phyloP scores from a whole-genome alignment of 2,113 vertebrate species.

The Motacilla tschutschensis region DNA sequence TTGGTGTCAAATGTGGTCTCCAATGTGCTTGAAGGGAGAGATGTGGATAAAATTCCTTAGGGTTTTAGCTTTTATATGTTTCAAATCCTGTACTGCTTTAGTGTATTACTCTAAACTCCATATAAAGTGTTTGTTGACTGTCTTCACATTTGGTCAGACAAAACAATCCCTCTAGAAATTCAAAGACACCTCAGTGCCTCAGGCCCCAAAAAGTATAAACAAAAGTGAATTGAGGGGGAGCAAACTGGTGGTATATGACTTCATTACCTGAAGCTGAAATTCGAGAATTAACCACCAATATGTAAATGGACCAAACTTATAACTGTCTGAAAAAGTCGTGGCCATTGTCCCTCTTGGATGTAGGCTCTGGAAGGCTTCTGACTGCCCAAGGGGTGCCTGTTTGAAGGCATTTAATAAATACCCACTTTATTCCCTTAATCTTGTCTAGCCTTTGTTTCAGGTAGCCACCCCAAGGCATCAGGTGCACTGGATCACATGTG shows the following conservation, averaged over 20 bases:
- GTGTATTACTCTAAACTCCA: background rate
- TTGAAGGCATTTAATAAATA: background rate
- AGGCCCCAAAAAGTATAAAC: background rate
- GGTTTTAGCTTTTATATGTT: background rate
- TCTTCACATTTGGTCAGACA: background rate
- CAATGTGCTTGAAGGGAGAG: conserved; percentile 77
- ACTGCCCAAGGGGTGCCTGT: background rate
- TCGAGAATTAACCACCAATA: background rate
- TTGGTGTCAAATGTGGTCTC: conserved; percentile 92
- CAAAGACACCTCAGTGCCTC: background rate
- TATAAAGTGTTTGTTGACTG: no score
- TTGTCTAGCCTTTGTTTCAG: background rate
- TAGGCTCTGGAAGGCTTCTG: background rate
- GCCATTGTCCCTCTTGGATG: no score
- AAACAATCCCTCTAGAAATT: background rate
- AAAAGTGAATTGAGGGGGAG: background rate
- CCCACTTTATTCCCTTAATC: background rate
- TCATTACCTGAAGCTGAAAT: background rate
- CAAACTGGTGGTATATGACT: background rate
- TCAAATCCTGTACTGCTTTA: background rate
- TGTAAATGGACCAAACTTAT: background rate
- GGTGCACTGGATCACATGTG: fast-evolving
- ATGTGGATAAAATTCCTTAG: fast-evolving
- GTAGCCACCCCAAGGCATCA: background rate
- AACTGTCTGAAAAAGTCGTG: background rate